Percentiles rank a stretch among this genome's conserved stretches.
Conservation (phyloP, 1,140 invertebrate species). For the Cotesia chilonis region DNA sequence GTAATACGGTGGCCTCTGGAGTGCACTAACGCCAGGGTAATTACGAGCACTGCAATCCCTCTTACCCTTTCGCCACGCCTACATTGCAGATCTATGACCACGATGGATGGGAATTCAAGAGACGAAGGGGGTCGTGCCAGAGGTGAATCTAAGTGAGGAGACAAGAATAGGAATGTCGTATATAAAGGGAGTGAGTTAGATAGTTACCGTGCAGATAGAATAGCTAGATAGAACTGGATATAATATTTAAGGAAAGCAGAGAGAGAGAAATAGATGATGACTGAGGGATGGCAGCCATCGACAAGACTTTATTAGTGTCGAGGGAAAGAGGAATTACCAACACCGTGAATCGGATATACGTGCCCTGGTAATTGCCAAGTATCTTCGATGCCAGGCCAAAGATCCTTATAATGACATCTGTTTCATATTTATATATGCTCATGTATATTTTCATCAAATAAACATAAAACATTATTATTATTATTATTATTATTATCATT, state of each 20-base stretch:
- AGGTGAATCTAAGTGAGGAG: not conserved
- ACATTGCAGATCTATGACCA: slow-evolving; percentile 55
- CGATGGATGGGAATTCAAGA: slow-evolving; percentile 47
- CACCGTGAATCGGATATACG: slow-evolving; percentile 27
- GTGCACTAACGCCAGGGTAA: slow-evolving; percentile 55
- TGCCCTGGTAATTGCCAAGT: slow-evolving; percentile 27
- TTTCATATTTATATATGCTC: too few relatives aligned
- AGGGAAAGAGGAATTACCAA: slow-evolving; percentile 28
- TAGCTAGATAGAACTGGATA: too few relatives aligned
- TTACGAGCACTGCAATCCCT: slow-evolving; percentile 47
- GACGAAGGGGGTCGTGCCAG: slow-evolving; percentile 18
- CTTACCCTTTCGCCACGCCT: slow-evolving; percentile 41
- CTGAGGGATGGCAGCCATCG: slow-evolving; percentile 41
- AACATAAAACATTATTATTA: too few relatives aligned
- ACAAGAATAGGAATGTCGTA: slow-evolving; percentile 33
- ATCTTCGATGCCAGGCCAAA: not conserved
- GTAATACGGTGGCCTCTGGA: slow-evolving; percentile 47
- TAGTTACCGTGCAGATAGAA: too few relatives aligned
- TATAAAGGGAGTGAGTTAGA: not conserved
- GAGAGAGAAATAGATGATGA: slow-evolving; percentile 21
- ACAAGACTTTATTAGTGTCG: slow-evolving; percentile 52
- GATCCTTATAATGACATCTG: too few relatives aligned
- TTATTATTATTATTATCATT: too few relatives aligned
- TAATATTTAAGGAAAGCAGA: slow-evolving; percentile 13
- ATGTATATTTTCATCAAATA: too few relatives aligned